A percentile compares a stretch with the other conserved stretches of the same genome.
phyloP scores from a whole-genome alignment of 2,797 vertebrate species.

The Borostomias antarcticus region DNA sequence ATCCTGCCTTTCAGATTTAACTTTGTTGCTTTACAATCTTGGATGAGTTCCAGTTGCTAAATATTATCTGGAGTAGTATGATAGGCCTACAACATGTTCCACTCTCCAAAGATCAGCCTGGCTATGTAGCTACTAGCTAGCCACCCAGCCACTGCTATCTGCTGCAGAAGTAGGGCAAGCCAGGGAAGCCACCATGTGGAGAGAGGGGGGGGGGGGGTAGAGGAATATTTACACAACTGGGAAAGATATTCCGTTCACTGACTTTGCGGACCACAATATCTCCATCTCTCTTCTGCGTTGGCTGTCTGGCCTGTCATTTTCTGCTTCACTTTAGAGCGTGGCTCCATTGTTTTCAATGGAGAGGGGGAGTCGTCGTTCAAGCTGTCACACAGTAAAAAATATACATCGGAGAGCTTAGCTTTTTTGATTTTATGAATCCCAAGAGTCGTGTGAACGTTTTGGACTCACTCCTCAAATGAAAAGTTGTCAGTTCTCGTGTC shows the following conservation, averaged over 20 bases:
- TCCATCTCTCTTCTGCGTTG: not conserved
- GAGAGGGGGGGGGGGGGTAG: not conserved
- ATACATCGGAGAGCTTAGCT: too few relatives aligned
- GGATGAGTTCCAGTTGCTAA: constrained; percentile 1
- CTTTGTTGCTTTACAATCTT: constrained; percentile 2
- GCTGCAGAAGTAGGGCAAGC: not conserved
- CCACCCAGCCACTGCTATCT: not conserved
- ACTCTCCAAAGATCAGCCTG: not conserved
- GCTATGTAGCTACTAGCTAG: too few relatives aligned
- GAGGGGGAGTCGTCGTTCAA: too few relatives aligned
- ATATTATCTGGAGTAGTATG: not conserved
- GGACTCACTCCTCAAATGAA: too few relatives aligned
- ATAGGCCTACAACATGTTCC: constrained; percentile 1
- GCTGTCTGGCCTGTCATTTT: not conserved
- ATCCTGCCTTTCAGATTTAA: not conserved
- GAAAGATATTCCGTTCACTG: constrained; percentile 21
- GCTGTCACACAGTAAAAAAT: too few relatives aligned
- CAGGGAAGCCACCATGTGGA: constrained; percentile 9
- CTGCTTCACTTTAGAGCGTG: too few relatives aligned
- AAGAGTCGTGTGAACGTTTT: too few relatives aligned
- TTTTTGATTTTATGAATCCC: too few relatives aligned
- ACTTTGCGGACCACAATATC: not conserved
- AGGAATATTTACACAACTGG: constrained; percentile 20
- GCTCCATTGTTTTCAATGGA: too few relatives aligned
- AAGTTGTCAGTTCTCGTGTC: too few relatives aligned